Conservation (phyloP, 2,888 invertebrate genomes). For the Scaptomyza caliginosa region DNA sequence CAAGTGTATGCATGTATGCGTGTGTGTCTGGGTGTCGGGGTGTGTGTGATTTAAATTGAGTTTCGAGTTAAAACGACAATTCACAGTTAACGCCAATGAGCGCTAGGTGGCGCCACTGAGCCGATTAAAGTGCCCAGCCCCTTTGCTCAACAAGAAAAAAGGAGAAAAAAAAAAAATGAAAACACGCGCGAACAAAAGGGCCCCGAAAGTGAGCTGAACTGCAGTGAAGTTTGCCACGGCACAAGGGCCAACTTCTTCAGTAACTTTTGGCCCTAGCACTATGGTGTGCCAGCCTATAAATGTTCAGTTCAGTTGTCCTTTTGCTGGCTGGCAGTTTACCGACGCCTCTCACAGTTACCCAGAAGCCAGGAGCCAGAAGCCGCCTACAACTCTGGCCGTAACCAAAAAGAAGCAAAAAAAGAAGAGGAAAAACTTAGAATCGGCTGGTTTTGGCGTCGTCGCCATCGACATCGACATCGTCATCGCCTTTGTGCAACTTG, state of each 20-base stretch:
- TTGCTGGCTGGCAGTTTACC: conserved; percentile 6
- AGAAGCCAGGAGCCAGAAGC: background rate
- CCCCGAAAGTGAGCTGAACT: conserved; percentile 15
- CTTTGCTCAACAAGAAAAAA: no score
- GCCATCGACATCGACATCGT: conserved; percentile 33
- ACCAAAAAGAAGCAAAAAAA: conserved; percentile 20
- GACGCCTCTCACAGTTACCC: background rate
- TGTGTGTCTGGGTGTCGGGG: background rate
- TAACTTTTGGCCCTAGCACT: conserved; percentile 25
- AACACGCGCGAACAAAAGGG: conserved; percentile 25
- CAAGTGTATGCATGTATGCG: no score
- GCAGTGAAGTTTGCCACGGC: no score
- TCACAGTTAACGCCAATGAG: conserved; percentile 16
- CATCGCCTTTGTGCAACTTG: conserved; percentile 70
- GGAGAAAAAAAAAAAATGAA: no score
- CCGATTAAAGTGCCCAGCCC: conserved; percentile 42
- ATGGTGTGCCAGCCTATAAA: conserved; percentile 49
- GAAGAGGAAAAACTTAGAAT: conserved; percentile 50
- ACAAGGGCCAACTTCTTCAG: conserved; percentile 26
- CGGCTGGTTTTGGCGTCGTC: conserved; percentile 32
- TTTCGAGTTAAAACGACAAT: conserved; percentile 30
- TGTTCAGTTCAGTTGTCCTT: conserved; percentile 61
- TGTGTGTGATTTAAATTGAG: conserved; percentile 35
- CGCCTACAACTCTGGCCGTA: conserved; percentile 9
- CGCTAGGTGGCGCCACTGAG: conserved; percentile 44